phyloP scores from a whole-genome alignment of 2,113 vertebrate genomes.

The Thunnus thynnus region DNA sequence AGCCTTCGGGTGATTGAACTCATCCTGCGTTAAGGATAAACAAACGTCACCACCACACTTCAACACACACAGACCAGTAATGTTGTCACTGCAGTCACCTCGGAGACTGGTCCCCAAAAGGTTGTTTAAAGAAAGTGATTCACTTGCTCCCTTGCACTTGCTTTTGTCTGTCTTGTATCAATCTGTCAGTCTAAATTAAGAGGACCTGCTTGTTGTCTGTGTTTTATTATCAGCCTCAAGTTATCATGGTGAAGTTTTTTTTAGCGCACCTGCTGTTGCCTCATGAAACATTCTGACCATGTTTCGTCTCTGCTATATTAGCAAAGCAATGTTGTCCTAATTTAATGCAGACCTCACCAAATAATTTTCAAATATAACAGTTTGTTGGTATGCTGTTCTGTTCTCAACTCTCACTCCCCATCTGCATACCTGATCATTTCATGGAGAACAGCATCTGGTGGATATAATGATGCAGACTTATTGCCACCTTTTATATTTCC shows the following conservation, averaged over 20 bases:
- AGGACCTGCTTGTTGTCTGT: constrained; percentile 23
- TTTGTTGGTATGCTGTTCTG: background rate
- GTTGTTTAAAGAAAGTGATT: constrained; percentile 65
- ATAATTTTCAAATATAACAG: background rate
- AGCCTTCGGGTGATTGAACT: background rate
- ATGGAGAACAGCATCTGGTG: background rate
- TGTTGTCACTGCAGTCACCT: constrained; percentile 40
- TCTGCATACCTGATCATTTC: background rate
- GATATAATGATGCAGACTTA: background rate
- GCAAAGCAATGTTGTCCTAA: background rate
- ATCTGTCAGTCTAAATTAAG: constrained; percentile 38
- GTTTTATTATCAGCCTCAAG: constrained; percentile 29
- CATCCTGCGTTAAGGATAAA: background rate
- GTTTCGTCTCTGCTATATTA: background rate
- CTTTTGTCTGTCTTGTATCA: constrained; percentile 51
- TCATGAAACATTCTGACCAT: background rate
- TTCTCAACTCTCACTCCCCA: background rate
- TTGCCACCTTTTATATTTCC: too few relatives aligned
- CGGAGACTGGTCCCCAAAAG: constrained; percentile 29
- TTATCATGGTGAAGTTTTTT: constrained; percentile 30
- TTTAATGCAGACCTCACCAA: background rate
- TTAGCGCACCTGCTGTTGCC: constrained; percentile 5
- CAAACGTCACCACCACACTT: constrained; percentile 7
- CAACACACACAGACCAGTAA: constrained; percentile 14
- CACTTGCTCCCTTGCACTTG: constrained; percentile 40